Base-by-base conservation (phyloP, 2,888 invertebrate genomes). In the Mesorhabditis spiculigera region DNA sequence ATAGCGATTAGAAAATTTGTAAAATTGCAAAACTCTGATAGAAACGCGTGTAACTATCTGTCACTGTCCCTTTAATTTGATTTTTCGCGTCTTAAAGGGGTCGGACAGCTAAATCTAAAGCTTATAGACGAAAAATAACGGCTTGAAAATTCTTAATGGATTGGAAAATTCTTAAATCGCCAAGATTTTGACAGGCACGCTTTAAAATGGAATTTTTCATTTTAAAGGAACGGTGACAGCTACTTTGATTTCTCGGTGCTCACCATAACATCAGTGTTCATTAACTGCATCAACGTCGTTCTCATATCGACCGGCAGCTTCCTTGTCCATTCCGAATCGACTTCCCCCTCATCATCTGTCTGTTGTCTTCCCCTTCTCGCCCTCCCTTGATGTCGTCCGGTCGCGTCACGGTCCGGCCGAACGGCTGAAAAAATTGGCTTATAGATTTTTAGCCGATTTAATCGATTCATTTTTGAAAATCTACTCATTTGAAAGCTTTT, bases 251-350 rank as follows among this genome's bases (percentile, higher is more conserved):
- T n/a, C n/a, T n/a, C 28, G 28, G 28, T 28, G 50, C 73, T 42
- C 10, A 81, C 84, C 68, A 83, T 78, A 16, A 83, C 71, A 69
- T 84, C 84, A 41, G 84, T 80, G 73, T 84, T 84, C 75, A 85
- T 75, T 44, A 84, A 70, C 66, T 84, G 84, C 81, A 84, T 83
- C 5, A 84, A 72, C 5, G 81, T 79, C 0, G 84, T 84, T 41
- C 84, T 70, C 84, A 84, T 84, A 68, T 84, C 84, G 6, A 84
- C 84, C 8, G 84, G 84, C 45, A 84, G 74, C 68, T 84, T 84
- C 16, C 83, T 69, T 68, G 80, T 77, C 84, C 84, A 84, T 67
- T 84, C 84, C 44, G 81, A 78, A 45, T 81, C 81, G 4, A 78
- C 73, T 64, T 81, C 79, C 4, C 71, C 74, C 58, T 78, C 78